Percentiles rank a stretch among this genome's conserved stretches.
phyloP scores from a whole-genome alignment of 2,797 vertebrate species.

The Podarcis siculus region DNA sequence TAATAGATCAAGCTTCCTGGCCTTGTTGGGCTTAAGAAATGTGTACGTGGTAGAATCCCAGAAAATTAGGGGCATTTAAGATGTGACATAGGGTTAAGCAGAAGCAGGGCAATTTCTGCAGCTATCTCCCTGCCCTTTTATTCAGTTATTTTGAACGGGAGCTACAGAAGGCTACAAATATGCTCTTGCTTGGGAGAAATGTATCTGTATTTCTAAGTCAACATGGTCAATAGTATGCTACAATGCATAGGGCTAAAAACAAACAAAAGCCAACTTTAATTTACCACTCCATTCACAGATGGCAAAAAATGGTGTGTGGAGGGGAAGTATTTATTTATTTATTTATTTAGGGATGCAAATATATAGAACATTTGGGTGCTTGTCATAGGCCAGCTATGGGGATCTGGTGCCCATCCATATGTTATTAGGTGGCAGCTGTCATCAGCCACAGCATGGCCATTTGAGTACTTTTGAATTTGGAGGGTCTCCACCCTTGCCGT shows the following conservation, averaged over 20 bases:
- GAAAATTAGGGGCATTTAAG: constrained; percentile 30
- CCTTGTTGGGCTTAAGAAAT: constrained; percentile 9
- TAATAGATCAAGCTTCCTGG: constrained; percentile 37
- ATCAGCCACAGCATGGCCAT: no score
- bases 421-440: no score
- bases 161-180: background rate
- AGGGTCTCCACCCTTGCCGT: no score
- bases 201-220: background rate
- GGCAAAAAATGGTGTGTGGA: background rate
- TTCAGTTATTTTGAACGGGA: background rate
- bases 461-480: no score
- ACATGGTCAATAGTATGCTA: background rate
- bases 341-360: background rate
- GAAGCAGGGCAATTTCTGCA: background rate
- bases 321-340: background rate
- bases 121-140: background rate
- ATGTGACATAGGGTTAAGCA: background rate
- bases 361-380: background rate
- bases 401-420: no score
- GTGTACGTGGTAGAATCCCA: constrained; percentile 48
- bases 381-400: background rate
- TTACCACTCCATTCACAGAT: background rate
- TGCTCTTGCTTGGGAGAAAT: background rate
- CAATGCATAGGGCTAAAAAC: background rate
- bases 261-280: background rate